These are phyloP conservation scores for Etheostoma perlongum DNA, from an alignment of 2,797 vertebrate species.

Conservation along the genomic window DNA sequence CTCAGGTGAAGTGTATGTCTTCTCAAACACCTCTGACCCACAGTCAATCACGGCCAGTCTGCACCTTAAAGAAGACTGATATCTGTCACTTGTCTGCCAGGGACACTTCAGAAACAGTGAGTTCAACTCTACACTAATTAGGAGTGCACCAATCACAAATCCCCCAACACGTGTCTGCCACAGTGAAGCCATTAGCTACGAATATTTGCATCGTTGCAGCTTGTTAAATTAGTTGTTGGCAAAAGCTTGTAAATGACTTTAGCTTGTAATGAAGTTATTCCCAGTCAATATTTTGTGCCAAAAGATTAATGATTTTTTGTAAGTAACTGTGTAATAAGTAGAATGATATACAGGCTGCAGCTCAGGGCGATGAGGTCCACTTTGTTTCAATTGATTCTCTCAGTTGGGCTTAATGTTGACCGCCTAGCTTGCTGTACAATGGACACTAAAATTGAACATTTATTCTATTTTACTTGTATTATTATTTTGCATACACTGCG, in stretches of 20 bases:
- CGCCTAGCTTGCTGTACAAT: neutral
- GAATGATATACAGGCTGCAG: conserved; percentile 40
- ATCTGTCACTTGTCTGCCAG: neutral
- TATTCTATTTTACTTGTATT: neutral
- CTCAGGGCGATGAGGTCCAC: neutral
- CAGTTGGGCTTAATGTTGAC: conserved; percentile 20
- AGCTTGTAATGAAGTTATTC: conserved; percentile 45
- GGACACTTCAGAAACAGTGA: neutral
- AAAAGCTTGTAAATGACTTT: conserved; percentile 33
- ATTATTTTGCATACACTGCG: conserved; percentile 13
- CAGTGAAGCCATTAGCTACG: neutral
- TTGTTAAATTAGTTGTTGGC: conserved; percentile 40
- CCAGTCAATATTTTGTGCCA: conserved; percentile 27
- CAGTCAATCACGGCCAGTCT: neutral
- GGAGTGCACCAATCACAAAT: neutral
- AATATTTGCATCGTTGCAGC: conserved; percentile 2
- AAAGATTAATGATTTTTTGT: conserved; percentile 36
- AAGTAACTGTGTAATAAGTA: conserved; percentile 37
- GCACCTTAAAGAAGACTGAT: neutral
- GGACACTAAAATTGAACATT: conserved; percentile 28
- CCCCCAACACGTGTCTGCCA: neutral
- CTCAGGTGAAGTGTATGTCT: neutral
- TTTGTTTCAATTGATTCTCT: conserved; percentile 34
- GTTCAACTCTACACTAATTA: neutral
- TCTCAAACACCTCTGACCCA: conserved; percentile 1